Conservation (phyloP, 2,797 vertebrate species). For the Nannoperca obscura region DNA sequence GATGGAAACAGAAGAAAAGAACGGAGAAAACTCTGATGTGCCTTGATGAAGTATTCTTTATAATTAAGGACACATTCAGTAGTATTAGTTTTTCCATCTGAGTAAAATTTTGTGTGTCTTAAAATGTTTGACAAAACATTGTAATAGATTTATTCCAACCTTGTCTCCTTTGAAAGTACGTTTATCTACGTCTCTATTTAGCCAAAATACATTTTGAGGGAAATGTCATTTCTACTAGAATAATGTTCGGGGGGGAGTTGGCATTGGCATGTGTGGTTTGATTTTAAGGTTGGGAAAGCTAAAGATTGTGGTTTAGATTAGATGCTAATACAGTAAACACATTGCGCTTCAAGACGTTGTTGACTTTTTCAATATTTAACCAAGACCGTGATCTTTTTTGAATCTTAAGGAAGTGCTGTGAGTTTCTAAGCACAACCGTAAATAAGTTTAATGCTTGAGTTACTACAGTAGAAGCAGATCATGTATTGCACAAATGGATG, state of each 20-base stretch:
- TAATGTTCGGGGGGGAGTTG: too few species aligned
- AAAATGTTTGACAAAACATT: neutral
- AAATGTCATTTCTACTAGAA: neutral
- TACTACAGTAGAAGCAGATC: neutral
- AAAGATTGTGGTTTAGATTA: neutral
- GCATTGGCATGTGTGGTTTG: neutral
- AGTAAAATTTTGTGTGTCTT: neutral
- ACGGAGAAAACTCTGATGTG: slow-evolving; percentile 13
- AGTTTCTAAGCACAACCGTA: neutral
- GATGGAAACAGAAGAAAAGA: slow-evolving; percentile 34
- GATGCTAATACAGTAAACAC: neutral
- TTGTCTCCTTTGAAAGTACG: neutral
- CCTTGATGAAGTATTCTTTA: slow-evolving; percentile 7
- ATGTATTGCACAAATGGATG: neutral
- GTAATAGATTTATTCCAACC: neutral
- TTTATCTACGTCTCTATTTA: neutral
- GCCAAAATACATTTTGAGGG: neutral
- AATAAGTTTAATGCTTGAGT: neutral
- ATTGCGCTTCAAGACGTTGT: neutral
- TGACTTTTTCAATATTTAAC: neutral
- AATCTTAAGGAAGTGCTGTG: neutral
- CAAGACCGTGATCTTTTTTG: neutral
- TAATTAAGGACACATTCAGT: neutral
- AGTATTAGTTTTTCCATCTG: neutral
- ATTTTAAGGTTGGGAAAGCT: neutral